Percentiles rank a stretch among this genome's conserved stretches.
Evolutionary conservation across 2,888 invertebrate genomes (phyloP).

Genomic region (Caenorhabditis zanzibari): DNA sequence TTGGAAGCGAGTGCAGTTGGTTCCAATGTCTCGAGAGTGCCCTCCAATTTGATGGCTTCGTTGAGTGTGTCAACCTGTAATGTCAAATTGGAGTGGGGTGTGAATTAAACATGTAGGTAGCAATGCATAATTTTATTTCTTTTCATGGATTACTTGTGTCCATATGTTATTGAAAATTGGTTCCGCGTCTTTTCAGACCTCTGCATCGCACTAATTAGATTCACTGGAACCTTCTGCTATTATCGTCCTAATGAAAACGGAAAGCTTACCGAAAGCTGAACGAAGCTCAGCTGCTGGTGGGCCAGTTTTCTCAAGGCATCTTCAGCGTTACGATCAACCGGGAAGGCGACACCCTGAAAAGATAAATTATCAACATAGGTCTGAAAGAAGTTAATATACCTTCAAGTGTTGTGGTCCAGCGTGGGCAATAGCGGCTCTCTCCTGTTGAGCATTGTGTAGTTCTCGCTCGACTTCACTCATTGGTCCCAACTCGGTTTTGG

Average conservation of each 20-base stretch:
- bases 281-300: conserved; percentile 90
- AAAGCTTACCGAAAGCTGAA: conserved; percentile 89
- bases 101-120: conserved; percentile 7
- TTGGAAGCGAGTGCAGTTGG: conserved; percentile 88
- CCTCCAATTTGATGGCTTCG: conserved; percentile 92
- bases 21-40: conserved; percentile 88
- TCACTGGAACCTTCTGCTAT: not conserved
- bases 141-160: not conserved
- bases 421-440: conserved; percentile 71
- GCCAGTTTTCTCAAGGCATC: conserved; percentile 89
- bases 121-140: conserved; percentile 5
- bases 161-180: conserved; percentile 1
- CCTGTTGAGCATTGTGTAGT: conserved; percentile 73
- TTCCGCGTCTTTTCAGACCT: not conserved
- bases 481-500: conserved; percentile 92
- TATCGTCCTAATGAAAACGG: not conserved
- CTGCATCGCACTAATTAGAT: conserved; percentile 40
- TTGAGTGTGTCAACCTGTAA: conserved; percentile 88
- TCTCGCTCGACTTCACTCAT: conserved; percentile 87
- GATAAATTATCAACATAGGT: not conserved
- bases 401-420: conserved; percentile 84
- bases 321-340: conserved; percentile 90
- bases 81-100: not conserved
- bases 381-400: conserved; percentile 67
- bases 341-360: conserved; percentile 92